Conservation (phyloP, 2,797 vertebrate species). For the Botia kubotai region DNA sequence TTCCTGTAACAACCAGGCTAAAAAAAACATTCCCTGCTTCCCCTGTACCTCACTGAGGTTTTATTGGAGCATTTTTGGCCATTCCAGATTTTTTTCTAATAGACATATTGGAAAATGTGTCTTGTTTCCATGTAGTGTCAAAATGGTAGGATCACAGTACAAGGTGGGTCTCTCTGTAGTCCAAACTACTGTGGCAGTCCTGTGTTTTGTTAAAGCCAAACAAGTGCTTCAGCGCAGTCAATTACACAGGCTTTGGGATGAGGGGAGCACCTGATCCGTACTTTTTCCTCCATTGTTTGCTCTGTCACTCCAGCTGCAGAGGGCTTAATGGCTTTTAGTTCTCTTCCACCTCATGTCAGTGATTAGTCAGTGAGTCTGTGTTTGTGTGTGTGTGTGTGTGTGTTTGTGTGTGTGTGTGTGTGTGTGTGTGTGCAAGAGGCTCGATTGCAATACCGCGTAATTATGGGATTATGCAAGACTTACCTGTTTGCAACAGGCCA, state of each 20-base stretch:
- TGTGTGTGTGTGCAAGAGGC: too few species aligned
- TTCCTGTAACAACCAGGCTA: constrained; percentile 32
- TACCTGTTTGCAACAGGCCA: constrained; percentile 95
- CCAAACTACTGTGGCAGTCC: neutral
- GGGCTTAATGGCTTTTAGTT: neutral
- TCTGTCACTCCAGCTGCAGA: constrained; percentile 25
- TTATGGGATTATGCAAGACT: constrained; percentile 69
- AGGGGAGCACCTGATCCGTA: constrained; percentile 20
- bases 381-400: constrained; percentile 19
- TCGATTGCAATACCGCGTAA: constrained; percentile 35
- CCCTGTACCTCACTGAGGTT: neutral
- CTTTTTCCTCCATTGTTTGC: constrained; percentile 52
- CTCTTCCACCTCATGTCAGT: constrained; percentile 44
- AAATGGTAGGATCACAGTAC: neutral
- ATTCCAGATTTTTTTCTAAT: neutral
- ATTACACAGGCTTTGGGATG: constrained; percentile 32
- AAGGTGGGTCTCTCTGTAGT: neutral
- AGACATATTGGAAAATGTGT: neutral
- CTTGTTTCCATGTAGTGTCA: neutral
- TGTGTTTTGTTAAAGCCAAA: constrained; percentile 9
- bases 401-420: constrained; percentile 18
- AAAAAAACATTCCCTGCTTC: constrained; percentile 8
- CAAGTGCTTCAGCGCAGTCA: constrained; percentile 35
- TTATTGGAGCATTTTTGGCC: neutral
- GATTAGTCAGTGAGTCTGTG: constrained; percentile 26